Conservation (phyloP, 2,888 invertebrate species). For the Chymomyza amoena region DNA sequence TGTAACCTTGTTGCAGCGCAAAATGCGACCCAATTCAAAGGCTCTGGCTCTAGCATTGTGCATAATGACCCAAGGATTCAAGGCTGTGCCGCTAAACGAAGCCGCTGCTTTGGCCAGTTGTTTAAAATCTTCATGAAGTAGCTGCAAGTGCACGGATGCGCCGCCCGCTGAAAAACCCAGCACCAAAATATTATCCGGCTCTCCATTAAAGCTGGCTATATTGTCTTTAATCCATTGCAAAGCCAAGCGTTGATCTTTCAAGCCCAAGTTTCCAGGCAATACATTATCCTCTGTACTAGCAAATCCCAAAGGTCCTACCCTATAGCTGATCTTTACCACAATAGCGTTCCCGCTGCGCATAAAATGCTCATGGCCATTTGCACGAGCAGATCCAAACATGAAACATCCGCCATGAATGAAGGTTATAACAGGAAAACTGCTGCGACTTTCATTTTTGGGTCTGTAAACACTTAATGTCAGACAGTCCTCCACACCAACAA, state of each 20-base stretch:
- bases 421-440: slow-evolving; percentile 82
- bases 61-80: slow-evolving; percentile 82
- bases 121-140: slow-evolving; percentile 80
- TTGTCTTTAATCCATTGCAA: slow-evolving; percentile 47
- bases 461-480: slow-evolving; percentile 83
- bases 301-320: slow-evolving; percentile 87
- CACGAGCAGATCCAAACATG: slow-evolving; percentile 82
- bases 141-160: slow-evolving; percentile 87
- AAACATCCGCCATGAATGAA: slow-evolving; percentile 86
- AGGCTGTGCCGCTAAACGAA: slow-evolving; percentile 85
- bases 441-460: slow-evolving; percentile 73
- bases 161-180: slow-evolving; percentile 87
- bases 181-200: slow-evolving; percentile 83
- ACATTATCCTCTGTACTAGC: slow-evolving; percentile 85
- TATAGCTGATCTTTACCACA: slow-evolving; percentile 85
- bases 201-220: slow-evolving; percentile 76
- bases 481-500: slow-evolving; percentile 84
- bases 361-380: slow-evolving; percentile 81
- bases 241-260: slow-evolving; percentile 53
- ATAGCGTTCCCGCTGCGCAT: slow-evolving; percentile 83
- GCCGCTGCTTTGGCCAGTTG: slow-evolving; percentile 44
- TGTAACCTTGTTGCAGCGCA: slow-evolving; percentile 82
- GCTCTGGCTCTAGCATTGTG: slow-evolving; percentile 81
- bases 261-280: slow-evolving; percentile 79
- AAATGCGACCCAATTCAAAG: slow-evolving; percentile 80